Conservation (phyloP, 2,797 vertebrate genomes). For the Tokudaia tokunoshimensis region DNA sequence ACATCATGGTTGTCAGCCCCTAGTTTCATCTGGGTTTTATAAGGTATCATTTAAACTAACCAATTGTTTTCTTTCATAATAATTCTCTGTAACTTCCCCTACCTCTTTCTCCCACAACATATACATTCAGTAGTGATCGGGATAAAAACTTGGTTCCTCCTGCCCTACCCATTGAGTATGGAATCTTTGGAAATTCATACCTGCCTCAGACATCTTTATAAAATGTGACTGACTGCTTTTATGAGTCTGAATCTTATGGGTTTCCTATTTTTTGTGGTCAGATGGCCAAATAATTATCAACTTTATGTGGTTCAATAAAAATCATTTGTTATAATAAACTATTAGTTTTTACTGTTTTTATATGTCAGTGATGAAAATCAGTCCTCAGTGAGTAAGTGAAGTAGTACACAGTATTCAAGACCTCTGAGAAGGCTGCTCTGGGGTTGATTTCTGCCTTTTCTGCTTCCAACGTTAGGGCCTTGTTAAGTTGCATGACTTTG, state of each 20-base stretch:
- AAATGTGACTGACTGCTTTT: slow-evolving; percentile 1
- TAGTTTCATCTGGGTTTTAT: background rate
- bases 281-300: slow-evolving; percentile 6
- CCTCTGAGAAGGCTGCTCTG: background rate
- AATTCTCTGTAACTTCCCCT: background rate
- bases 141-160: background rate
- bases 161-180: background rate
- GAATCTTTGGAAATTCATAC: slow-evolving; percentile 52
- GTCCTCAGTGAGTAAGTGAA: slow-evolving; percentile 21
- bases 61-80: slow-evolving; percentile 19
- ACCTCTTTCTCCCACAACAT: background rate
- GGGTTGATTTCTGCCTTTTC: background rate
- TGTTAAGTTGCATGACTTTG: background rate
- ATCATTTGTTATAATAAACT: background rate
- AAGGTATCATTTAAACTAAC: slow-evolving; percentile 5
- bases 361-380: slow-evolving; percentile 17
- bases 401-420: background rate
- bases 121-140: slow-evolving; percentile 14
- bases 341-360: slow-evolving; percentile 27
- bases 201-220: background rate
- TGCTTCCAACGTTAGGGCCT: background rate
- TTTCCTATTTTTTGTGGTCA: slow-evolving; percentile 61
- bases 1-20: slow-evolving; percentile 3
- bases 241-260: slow-evolving; percentile 1
- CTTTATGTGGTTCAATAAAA: slow-evolving; percentile 34